Base-by-base conservation (phyloP, 2,113 vertebrate species). In the Toxotes jaculatrix region DNA sequence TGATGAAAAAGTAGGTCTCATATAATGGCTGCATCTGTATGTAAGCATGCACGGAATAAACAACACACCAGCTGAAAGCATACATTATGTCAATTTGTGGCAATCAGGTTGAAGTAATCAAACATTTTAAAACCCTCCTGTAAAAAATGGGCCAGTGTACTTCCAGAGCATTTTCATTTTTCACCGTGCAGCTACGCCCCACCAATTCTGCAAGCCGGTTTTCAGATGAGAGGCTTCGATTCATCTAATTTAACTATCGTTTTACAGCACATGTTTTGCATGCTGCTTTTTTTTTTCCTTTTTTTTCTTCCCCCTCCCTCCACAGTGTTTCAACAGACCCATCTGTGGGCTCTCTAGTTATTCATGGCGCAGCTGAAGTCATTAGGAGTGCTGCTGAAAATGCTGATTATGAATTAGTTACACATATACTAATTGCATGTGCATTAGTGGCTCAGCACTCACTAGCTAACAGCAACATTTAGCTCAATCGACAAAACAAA, bases 371-470 rank as follows among this genome's bases (percentile, higher is more conserved):
- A 92, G 92, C 91, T 92, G 91, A 91, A 92, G 88, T 91, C 92
- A 90, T 93, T 94, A 92, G 87, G 73, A 80, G 83, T 55, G 77
- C 87, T 83, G 83, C 85, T 83, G 87, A 89, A 94, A 91, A 87
- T 80, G 90, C 89, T 93, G 92, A 93, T 93, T 92, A 93, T 92
- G 89, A 93, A 93, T 93, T 88, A 91, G 87, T 89, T 87, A 90
- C 92, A 93, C 88, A 87, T 86, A 84, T 82, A 86, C 89, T 92
- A 93, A 91, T 93, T 93, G 88, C 89, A 63, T 89, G 89, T 87
- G 88, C 90, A 90, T 89, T 90, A 91, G 87, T 76, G 91, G 88
- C 83, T 90, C 86, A 38, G 89, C 74, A 59, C 87, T 85, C 87
- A 53, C 81, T 85, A 87, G 90, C 90, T 90, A 91, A 90, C 78